Evolutionary conservation across 1,140 invertebrate species (phyloP).

Genomic region (Zophobas morio): DNA sequence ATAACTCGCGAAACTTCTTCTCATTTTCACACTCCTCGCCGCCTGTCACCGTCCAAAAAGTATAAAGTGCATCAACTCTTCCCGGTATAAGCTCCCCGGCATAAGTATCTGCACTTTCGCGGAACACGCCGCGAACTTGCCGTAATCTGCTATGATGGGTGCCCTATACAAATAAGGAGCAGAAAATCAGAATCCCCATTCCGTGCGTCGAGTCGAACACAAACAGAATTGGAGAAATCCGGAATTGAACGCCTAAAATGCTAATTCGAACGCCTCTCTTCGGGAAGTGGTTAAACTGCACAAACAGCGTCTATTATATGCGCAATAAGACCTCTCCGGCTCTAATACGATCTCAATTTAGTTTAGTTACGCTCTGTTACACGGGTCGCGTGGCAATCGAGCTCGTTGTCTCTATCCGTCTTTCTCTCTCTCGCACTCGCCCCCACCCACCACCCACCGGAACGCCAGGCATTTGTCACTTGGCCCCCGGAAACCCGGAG

Average conservation of each 20-base stretch:
- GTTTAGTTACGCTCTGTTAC: slow-evolving; percentile 69
- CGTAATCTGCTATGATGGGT: slow-evolving; percentile 7
- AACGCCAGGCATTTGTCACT: slow-evolving; percentile 41
- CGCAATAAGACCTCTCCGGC: slow-evolving; percentile 68
- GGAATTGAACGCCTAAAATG: slow-evolving; percentile 66
- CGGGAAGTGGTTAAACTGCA: slow-evolving; percentile 68
- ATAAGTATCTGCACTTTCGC: not conserved
- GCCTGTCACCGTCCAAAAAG: too few species aligned
- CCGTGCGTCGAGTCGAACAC: slow-evolving; percentile 52
- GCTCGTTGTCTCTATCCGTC: slow-evolving; percentile 39
- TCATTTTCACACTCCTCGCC: too few species aligned
- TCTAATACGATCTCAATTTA: slow-evolving; percentile 70
- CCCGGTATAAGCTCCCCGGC: not conserved
- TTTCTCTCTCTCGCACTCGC: slow-evolving; percentile 22
- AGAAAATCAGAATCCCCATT: slow-evolving; percentile 58
- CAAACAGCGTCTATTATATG: slow-evolving; percentile 69
- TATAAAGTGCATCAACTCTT: too few species aligned
- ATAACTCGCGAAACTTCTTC: too few species aligned
- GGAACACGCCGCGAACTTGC: slow-evolving; percentile 1
- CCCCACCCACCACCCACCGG: slow-evolving; percentile 34
- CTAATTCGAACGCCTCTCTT: slow-evolving; percentile 67
- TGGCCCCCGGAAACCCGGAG: slow-evolving; percentile 34
- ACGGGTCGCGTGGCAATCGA: slow-evolving; percentile 68
- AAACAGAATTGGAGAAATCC: slow-evolving; percentile 63
- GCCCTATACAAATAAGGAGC: slow-evolving; percentile 43